These are phyloP conservation scores for Cheirogaleus major DNA, from an alignment of 2,797 vertebrate species.

Conservation along the genomic window DNA sequence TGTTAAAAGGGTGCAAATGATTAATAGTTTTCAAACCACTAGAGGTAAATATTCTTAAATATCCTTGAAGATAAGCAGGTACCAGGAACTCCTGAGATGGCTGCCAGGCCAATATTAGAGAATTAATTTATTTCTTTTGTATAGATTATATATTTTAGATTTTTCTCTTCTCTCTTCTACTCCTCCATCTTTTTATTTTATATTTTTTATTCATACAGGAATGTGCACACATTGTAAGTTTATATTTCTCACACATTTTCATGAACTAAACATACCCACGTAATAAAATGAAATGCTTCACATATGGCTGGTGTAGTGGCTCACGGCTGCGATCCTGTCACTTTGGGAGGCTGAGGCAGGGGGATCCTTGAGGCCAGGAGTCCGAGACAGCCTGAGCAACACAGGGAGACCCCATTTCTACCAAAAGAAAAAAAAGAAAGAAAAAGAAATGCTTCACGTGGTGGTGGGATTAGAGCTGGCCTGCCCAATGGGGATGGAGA, in stretches of 20 bases:
- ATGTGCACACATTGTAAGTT: not conserved
- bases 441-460: not conserved
- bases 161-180: not conserved
- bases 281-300: not conserved
- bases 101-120: not conserved
- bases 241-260: not conserved
- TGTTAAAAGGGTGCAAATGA: constrained; percentile 47
- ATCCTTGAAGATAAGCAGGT: not conserved
- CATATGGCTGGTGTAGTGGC: not conserved
- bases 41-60: constrained; percentile 32
- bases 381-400: not conserved
- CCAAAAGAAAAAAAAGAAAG: not conserved
- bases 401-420: not conserved
- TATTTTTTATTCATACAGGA: not conserved
- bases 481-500: not conserved
- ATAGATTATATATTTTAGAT: not conserved
- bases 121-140: constrained; percentile 14
- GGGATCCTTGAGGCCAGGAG: not conserved
- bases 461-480: not conserved
- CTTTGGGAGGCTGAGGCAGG: not conserved
- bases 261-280: not conserved
- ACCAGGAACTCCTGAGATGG: not conserved
- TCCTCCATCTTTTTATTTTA: not conserved
- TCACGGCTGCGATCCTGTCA: not conserved
- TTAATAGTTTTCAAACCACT: constrained; percentile 17